Base-by-base conservation (phyloP, 2,888 invertebrate genomes). In the Drosophila affinis region DNA sequence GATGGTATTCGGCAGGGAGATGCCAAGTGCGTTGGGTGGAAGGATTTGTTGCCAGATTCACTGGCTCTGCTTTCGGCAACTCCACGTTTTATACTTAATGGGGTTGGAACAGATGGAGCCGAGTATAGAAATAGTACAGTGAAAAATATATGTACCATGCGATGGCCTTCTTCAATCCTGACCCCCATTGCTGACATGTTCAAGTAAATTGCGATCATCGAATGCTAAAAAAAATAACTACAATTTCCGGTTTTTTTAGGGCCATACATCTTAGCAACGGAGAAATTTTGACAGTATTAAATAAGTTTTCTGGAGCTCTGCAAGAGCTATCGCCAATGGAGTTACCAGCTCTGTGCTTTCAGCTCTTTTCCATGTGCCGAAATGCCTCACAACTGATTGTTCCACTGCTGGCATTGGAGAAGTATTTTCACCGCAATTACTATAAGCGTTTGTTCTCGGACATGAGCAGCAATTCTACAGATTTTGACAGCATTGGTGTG, bases 131-230 rank as follows among this genome's bases (percentile, higher is more conserved):
- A 93, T 14, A 91, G 91, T 57, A 92, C 93, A 2, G 91, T 95
- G 5, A 93, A 93, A 72, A 92, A 93, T 53, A 90, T 95, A 9
- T 94, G 93, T 77, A 92, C 93, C 71, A 92, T 93, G 84, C 92
- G 93, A 49, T 95, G 95, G 94, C 93, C 94, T 17, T 81, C 92
- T 1, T 90, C 92, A 52, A 93, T 94, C 62, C 87, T 94, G 49
- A 94, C 94, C 18, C 92, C 94, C 3, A 91, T 95, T 48, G 93
- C 95, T 7, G 92, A 93, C 73, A 94, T 95, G 94, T 95, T 95
- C 85, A 93, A 92, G 95, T 95, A 91, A 90, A 78, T 54, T n/a
- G 10, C 27, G 2, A 7, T 0, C 1, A 14, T 12, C 17, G 3
- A 10, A 21, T n/a, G 9, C 4, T 2, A 2, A n/a, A 34, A 21